phyloP scores from a whole-genome alignment of 2,797 vertebrate genomes.

The Anguilla anguilla region DNA sequence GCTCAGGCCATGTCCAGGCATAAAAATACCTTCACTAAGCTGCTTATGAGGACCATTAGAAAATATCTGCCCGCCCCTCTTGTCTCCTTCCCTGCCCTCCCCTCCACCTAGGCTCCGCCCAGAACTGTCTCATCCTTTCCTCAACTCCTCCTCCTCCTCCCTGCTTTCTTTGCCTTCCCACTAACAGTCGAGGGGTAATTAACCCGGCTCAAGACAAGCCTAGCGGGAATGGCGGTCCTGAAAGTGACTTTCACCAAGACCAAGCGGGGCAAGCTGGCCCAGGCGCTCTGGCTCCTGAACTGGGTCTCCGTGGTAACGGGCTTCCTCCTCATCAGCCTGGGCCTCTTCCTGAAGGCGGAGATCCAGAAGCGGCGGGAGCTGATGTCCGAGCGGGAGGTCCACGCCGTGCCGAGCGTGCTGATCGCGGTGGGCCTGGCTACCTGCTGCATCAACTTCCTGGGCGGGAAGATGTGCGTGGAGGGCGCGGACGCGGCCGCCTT shows the following conservation, averaged over 20 bases:
- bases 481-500: constrained; percentile 81
- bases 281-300: constrained; percentile 86
- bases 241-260: constrained; percentile 84
- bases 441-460: constrained; percentile 85
- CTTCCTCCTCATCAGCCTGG: constrained; percentile 79
- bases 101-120: background rate
- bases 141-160: background rate
- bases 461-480: constrained; percentile 86
- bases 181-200: background rate
- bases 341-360: constrained; percentile 84
- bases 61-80: constrained; percentile 29
- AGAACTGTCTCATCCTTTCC: background rate
- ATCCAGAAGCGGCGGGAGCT: constrained; percentile 81
- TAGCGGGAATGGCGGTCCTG: constrained; percentile 77
- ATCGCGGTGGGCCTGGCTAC: constrained; percentile 80
- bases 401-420: constrained; percentile 80
- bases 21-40: constrained; percentile 54
- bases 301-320: constrained; percentile 86
- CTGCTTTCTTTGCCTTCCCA: background rate
- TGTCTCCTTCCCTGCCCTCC: background rate
- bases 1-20: constrained; percentile 33
- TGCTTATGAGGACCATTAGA: constrained; percentile 46
- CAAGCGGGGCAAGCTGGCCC: constrained; percentile 79
- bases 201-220: background rate
- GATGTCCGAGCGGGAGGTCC: constrained; percentile 78